A percentile compares a stretch with the other conserved stretches of the same genome.
Conservation (phyloP, 37 sponge, comb jelly and placozoan genomes). For the Amphimedon queenslandica region DNA sequence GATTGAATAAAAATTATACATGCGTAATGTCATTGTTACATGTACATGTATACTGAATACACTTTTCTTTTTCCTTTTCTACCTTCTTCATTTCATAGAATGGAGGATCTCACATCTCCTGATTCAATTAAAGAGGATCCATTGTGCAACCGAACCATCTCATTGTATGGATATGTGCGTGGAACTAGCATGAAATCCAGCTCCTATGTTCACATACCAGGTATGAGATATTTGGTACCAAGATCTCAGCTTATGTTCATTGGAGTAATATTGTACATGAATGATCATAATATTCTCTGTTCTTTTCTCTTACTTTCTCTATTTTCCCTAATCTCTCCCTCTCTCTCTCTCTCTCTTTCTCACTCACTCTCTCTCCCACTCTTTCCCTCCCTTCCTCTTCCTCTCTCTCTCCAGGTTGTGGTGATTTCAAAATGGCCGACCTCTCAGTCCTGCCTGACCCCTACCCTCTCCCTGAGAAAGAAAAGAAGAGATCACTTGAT, state of each 20-base stretch:
- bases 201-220: slow-evolving; percentile 86
- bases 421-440: slow-evolving; percentile 72
- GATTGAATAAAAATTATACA: too few relatives aligned
- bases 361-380: not conserved
- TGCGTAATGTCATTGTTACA: too few relatives aligned
- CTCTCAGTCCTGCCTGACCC: slow-evolving; percentile 82
- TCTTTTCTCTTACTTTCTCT: too few relatives aligned
- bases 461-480: slow-evolving; percentile 85
- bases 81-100: slow-evolving; percentile 31
- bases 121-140: slow-evolving; percentile 46
- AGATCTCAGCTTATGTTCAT: too few relatives aligned
- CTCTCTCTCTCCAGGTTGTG: slow-evolving; percentile 84
- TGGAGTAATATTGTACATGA: not conserved
- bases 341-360: not conserved
- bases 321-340: too few relatives aligned
- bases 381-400: not conserved
- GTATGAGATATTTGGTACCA: too few relatives aligned
- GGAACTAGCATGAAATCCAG: slow-evolving; percentile 61
- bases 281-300: too few relatives aligned
- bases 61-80: too few relatives aligned
- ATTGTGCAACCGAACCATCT: slow-evolving; percentile 73
- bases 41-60: too few relatives aligned
- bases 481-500: slow-evolving; percentile 80
- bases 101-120: slow-evolving; percentile 88
- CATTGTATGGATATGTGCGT: slow-evolving; percentile 91